Conservation (phyloP, 2,888 invertebrate species). For the Lapara coniferarum region DNA sequence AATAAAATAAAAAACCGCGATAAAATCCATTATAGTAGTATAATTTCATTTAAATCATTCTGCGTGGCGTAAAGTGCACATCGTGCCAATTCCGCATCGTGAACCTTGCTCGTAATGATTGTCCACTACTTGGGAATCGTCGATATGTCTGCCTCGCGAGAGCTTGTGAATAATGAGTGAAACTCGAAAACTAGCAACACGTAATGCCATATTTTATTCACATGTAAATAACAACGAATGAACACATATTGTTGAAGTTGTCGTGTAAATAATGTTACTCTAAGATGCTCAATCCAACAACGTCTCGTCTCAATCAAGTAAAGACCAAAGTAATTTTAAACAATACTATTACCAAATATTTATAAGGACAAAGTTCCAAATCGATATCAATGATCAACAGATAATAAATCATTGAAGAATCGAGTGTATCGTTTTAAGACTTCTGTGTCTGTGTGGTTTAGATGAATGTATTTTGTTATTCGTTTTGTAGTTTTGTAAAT, state of each 20-base stretch:
- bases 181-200: conserved; percentile 46
- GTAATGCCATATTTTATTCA: conserved; percentile 77
- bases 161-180: conserved; percentile 35
- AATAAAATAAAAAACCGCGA: too few relatives aligned
- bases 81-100: not conserved
- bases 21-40: too few relatives aligned
- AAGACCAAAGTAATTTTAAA: conserved; percentile 47
- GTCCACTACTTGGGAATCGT: conserved; percentile 26
- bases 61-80: not conserved
- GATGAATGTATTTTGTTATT: conserved; percentile 52
- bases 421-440: conserved; percentile 23
- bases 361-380: conserved; percentile 5
- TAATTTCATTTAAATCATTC: too few relatives aligned
- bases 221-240: conserved; percentile 60
- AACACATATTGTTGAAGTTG: conserved; percentile 37
- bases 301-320: conserved; percentile 39
- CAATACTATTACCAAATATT: conserved; percentile 28
- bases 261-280: conserved; percentile 43
- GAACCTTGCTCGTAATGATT: conserved; percentile 14
- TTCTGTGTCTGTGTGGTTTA: conserved; percentile 36
- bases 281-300: conserved; percentile 38
- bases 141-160: conserved; percentile 15
- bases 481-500: conserved; percentile 61
- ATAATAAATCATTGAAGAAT: conserved; percentile 1
- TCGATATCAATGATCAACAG: conserved; percentile 18